Percentiles rank a stretch among this genome's conserved stretches.
Conservation (phyloP, 2,113 vertebrate species). For the Ploceus nigricollis region DNA sequence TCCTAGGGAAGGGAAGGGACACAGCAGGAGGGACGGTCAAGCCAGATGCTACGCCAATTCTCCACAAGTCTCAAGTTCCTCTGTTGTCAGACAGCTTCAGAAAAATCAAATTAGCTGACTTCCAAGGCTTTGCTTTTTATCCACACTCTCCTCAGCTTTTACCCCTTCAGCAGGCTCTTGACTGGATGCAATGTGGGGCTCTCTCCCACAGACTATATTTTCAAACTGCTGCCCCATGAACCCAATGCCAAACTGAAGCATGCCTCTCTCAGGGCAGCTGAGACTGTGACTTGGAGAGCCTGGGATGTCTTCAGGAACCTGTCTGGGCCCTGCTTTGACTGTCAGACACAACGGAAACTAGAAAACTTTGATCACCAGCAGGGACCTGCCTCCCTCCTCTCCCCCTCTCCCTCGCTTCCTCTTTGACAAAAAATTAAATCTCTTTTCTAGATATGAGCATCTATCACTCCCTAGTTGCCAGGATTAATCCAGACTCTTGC, state of each 20-base stretch:
- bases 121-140: not conserved
- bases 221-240: not conserved
- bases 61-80: not conserved
- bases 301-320: not conserved
- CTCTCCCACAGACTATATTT: not conserved
- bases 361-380: not conserved
- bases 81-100: not conserved
- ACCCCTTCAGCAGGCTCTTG: not conserved
- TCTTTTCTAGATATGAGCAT: not conserved
- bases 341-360: not conserved
- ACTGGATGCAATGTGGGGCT: not conserved
- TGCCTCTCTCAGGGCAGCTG: not conserved
- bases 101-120: not conserved
- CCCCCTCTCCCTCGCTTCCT: accelerated
- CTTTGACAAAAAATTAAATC: not conserved
- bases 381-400: not conserved
- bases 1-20: not conserved
- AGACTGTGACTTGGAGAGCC: accelerated
- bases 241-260: not conserved
- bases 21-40: not conserved
- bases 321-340: not conserved
- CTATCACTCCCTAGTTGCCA: not conserved
- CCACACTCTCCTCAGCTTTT: not conserved
- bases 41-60: not conserved
- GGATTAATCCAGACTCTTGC: not conserved